phyloP scores from a whole-genome alignment of 2,113 vertebrate species.

The Toxostoma redivivum region DNA sequence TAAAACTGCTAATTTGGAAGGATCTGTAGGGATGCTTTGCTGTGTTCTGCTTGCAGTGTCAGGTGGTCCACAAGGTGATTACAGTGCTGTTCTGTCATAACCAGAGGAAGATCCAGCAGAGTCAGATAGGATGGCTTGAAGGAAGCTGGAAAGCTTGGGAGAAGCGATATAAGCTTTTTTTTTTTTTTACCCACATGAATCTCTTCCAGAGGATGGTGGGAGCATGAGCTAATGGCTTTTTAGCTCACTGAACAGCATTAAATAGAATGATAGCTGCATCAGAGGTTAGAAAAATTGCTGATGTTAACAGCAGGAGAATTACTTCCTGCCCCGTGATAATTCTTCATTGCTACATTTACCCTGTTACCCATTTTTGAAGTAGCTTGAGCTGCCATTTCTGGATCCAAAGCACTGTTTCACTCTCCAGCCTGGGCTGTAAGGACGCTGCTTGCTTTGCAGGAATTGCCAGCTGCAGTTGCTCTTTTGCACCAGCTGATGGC shows the following conservation, averaged over 20 bases:
- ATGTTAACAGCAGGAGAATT: not conserved
- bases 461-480: slow-evolving; percentile 9
- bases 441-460: not conserved
- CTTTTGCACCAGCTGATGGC: slow-evolving; percentile 62
- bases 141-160: not conserved
- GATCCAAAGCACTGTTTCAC: not conserved
- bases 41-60: not conserved
- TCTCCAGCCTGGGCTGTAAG: not conserved
- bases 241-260: not conserved
- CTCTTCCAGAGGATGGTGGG: not conserved
- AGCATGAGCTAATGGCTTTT: not conserved
- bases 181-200: not conserved
- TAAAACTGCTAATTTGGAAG: not conserved
- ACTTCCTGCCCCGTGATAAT: not conserved
- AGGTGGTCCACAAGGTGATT: not conserved
- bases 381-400: not conserved
- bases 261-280: not conserved
- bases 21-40: not conserved
- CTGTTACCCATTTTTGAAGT: not conserved
- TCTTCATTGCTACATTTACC: not conserved
- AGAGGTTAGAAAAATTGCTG: not conserved
- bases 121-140: not conserved
- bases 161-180: not conserved
- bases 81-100: not conserved
- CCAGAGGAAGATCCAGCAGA: not conserved